Evolutionary conservation across 2,888 invertebrate genomes (phyloP).

Genomic region (Sinhomidia bicolor): DNA sequence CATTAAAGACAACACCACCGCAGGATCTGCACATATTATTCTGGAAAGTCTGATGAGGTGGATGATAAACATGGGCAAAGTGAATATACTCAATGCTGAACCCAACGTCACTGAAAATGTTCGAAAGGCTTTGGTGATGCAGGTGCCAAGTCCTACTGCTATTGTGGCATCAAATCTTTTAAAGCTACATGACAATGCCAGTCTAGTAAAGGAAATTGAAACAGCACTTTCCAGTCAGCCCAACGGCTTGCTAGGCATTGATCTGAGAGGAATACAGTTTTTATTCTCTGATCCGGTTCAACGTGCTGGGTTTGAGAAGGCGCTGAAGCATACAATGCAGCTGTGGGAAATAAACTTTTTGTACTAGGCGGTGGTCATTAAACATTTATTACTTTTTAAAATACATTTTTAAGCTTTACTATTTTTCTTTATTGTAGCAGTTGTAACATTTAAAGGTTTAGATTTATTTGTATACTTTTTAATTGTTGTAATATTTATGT

Average conservation of each 20-base stretch:
- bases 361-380: conserved; percentile 48
- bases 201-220: conserved; percentile 67
- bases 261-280: conserved; percentile 89
- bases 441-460: background rate
- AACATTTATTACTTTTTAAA: background rate
- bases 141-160: background rate
- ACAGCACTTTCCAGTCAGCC: conserved; percentile 57
- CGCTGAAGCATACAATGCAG: conserved; percentile 93
- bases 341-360: conserved; percentile 90
- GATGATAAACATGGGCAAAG: conserved; percentile 75
- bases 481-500: no score
- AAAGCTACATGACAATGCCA: conserved; percentile 74
- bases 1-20: conserved; percentile 50
- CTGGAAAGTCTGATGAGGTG: conserved; percentile 65
- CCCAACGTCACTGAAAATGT: conserved; percentile 57
- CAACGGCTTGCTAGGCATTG: conserved; percentile 87
- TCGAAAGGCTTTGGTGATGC: conserved; percentile 48
- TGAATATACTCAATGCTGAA: conserved; percentile 71
- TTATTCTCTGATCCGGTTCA: conserved; percentile 89
- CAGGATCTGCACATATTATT: conserved; percentile 51
- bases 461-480: no score
- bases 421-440: background rate
- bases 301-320: conserved; percentile 92
- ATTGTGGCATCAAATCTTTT: conserved; percentile 60
- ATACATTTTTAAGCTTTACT: background rate